Conservation (phyloP, 30 jellyfish, hydroid and myxozoan genomes). For the Turritopsis dohrnii region DNA sequence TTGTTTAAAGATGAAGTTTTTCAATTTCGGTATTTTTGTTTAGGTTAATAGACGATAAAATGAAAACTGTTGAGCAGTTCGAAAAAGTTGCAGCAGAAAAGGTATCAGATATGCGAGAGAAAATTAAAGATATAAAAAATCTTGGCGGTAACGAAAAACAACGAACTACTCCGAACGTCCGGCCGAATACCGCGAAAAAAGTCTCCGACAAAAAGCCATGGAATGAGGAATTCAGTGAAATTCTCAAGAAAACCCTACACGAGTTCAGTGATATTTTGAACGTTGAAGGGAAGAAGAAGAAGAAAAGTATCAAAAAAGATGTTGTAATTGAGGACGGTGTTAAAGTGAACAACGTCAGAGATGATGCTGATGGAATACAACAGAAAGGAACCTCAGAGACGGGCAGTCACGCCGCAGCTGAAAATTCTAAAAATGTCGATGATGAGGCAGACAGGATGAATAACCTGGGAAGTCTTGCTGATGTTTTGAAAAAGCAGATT, state of each 20-base stretch:
- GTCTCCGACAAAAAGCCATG: background rate
- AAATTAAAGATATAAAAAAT: background rate
- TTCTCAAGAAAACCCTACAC: background rate
- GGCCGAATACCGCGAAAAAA: background rate
- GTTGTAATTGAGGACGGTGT: background rate
- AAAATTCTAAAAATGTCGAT: background rate
- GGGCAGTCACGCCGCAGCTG: background rate
- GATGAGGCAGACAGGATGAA: slow-evolving; percentile 27
- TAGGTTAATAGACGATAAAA: slow-evolving; percentile 36
- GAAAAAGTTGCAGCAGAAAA: background rate
- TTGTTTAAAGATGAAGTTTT: background rate
- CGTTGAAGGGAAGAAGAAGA: background rate
- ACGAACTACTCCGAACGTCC: slow-evolving; percentile 13
- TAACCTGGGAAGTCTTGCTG: slow-evolving; percentile 37
- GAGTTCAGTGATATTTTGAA: slow-evolving; percentile 19
- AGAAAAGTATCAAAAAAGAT: background rate
- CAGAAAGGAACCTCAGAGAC: background rate
- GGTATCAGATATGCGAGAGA: background rate
- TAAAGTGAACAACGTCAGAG: background rate
- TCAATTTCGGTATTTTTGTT: background rate
- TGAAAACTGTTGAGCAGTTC: slow-evolving; percentile 17
- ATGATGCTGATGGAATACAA: background rate
- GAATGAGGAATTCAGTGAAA: background rate
- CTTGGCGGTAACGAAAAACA: slow-evolving; percentile 12
- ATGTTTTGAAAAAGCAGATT: background rate